Percentiles rank a stretch among this genome's conserved stretches.
Evolutionary conservation across 2,113 vertebrate genomes (phyloP).

Genomic region (Hyperoodon ampullatus): DNA sequence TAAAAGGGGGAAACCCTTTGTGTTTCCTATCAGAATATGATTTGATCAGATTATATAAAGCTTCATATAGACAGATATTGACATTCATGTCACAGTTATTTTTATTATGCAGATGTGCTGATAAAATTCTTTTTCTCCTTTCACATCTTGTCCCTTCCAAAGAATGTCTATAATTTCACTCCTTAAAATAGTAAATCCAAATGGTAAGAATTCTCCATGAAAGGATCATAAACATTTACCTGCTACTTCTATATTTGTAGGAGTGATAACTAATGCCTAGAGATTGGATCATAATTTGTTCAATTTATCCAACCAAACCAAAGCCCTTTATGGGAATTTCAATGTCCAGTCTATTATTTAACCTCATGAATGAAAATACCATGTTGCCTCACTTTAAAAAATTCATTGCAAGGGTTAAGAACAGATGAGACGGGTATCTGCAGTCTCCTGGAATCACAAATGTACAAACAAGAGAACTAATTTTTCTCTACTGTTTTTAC

Average conservation of each 20-base stretch:
- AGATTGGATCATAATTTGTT: conserved; percentile 18
- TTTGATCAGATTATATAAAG: background rate
- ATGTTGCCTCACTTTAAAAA: conserved; percentile 15
- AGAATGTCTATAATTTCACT: background rate
- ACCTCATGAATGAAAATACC: conserved; percentile 6
- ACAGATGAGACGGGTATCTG: background rate
- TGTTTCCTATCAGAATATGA: background rate
- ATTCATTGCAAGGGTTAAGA: conserved; percentile 34
- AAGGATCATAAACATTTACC: conserved; percentile 30
- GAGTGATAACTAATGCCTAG: background rate
- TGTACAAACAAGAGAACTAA: conserved; percentile 52
- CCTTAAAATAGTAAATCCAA: conserved; percentile 20
- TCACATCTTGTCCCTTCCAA: background rate
- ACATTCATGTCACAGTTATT: background rate
- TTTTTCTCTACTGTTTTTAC: conserved; percentile 63
- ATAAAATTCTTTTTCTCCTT: background rate
- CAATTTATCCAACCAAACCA: background rate
- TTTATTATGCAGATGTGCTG: background rate
- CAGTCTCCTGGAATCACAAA: conserved; percentile 59
- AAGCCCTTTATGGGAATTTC: conserved; percentile 23
- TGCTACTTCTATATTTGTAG: conserved; percentile 21
- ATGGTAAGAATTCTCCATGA: conserved; percentile 40
- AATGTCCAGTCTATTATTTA: conserved; percentile 1
- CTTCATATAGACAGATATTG: background rate
- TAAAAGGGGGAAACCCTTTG: background rate